Evolutionary conservation across 1,140 invertebrate genomes (phyloP).

Genomic region (Aphis craccivora): DNA sequence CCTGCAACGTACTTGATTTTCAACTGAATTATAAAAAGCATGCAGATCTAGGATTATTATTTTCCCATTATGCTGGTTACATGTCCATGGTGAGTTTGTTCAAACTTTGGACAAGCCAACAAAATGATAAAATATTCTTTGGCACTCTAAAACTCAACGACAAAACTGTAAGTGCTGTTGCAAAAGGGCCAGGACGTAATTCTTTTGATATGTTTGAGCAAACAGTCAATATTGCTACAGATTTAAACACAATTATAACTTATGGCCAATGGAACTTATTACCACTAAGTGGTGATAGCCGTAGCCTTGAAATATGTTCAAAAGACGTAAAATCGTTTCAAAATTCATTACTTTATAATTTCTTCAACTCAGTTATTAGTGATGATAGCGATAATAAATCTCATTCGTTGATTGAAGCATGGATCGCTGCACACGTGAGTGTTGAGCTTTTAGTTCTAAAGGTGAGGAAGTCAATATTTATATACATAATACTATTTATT

Average conservation of each 20-base stretch:
- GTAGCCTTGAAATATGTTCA: conserved; percentile 30
- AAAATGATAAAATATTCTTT: conserved; percentile 49
- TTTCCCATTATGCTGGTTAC: neutral
- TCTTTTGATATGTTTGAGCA: neutral
- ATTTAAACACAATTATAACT: neutral
- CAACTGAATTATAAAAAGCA: conserved; percentile 22
- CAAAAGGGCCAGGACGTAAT: conserved; percentile 19
- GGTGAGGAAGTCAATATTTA: neutral
- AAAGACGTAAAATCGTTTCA: neutral
- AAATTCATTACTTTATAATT: neutral
- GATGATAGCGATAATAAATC: neutral
- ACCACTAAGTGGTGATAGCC: neutral
- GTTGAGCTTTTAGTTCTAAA: conserved; percentile 39
- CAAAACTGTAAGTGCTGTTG: neutral
- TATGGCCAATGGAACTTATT: neutral
- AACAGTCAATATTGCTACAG: neutral
- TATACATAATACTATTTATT: neutral
- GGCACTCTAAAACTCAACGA: neutral
- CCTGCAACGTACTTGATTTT: neutral
- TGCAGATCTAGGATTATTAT: neutral
- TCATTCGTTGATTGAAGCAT: neutral
- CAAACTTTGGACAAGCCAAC: neutral
- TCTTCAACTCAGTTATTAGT: neutral
- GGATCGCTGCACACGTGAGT: conserved; percentile 8
- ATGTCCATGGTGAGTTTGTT: neutral